Evolutionary conservation across 53 echinoderm and acorn worm species (phyloP).

Genomic region (Holothuria leucospilota): DNA sequence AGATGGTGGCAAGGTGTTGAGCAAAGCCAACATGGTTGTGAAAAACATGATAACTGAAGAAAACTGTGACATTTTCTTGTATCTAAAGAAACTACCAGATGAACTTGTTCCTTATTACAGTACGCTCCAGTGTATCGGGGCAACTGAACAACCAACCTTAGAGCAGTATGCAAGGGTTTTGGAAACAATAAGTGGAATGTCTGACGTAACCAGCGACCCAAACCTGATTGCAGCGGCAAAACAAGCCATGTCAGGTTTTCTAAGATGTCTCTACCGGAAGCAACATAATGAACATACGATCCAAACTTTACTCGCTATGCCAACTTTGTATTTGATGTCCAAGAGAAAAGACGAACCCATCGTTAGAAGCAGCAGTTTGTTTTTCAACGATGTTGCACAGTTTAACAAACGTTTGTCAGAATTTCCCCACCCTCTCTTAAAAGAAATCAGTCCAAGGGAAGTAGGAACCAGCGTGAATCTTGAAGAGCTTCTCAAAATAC

Average conservation of each 20-base stretch:
- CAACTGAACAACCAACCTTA: constrained; percentile 50
- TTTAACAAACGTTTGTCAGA: constrained; percentile 12
- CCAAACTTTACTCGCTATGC: neutral
- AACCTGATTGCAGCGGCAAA: constrained; percentile 28
- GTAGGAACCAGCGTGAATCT: neutral
- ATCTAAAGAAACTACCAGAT: constrained; percentile 52
- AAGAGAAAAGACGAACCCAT: neutral
- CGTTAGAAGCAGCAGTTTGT: constrained; percentile 23
- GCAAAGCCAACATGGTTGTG: constrained; percentile 8
- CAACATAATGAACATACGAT: neutral
- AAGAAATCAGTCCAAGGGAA: constrained; percentile 16
- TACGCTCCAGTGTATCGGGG: constrained; percentile 36
- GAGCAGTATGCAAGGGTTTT: constrained; percentile 58
- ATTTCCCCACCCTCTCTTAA: constrained; percentile 13
- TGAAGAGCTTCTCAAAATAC: constrained; percentile 1
- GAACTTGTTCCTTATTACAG: constrained; percentile 15
- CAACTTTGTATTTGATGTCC: constrained; percentile 47
- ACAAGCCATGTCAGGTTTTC: constrained; percentile 25
- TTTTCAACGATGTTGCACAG: constrained; percentile 42
- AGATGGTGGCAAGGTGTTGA: neutral
- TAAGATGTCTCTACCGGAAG: constrained; percentile 18
- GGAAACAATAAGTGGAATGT: neutral
- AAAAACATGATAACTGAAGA: constrained; percentile 8
- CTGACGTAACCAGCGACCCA: constrained; percentile 3
- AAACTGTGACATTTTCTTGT: constrained; percentile 20